phyloP scores from a whole-genome alignment of 1,140 invertebrate genomes.

The Cephus cinctus region DNA sequence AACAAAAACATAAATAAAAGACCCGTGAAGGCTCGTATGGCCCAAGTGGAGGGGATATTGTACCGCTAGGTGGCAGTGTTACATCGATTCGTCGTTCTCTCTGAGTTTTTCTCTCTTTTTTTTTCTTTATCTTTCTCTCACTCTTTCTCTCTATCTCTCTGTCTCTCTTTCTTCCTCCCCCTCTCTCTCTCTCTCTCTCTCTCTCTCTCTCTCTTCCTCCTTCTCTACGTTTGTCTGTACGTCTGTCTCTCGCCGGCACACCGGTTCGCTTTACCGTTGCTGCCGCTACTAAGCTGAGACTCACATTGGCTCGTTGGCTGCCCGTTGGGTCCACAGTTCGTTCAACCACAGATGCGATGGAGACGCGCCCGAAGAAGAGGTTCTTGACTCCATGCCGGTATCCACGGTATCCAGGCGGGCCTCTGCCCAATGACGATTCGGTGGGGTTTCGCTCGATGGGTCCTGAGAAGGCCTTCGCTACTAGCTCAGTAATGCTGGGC shows the following conservation, averaged over 20 bases:
- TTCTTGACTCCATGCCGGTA: conserved; percentile 18
- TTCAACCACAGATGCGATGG: conserved; percentile 27
- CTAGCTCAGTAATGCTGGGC: too few relatives aligned
- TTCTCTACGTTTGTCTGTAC: conserved; percentile 14
- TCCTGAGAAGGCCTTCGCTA: too few relatives aligned
- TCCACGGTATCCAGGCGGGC: too few relatives aligned
- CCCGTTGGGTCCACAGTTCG: conserved; percentile 25
- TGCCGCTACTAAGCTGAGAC: too few relatives aligned
- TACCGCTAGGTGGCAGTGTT: conserved; percentile 46
- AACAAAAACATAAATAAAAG: too few relatives aligned
- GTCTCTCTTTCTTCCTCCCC: background rate
- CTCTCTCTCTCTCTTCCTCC: conserved; percentile 15
- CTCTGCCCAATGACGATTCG: too few relatives aligned
- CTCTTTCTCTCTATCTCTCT: conserved; percentile 14
- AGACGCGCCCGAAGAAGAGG: conserved; percentile 23
- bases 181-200: conserved; percentile 4
- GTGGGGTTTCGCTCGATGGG: too few relatives aligned
- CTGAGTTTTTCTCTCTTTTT: conserved; percentile 11
- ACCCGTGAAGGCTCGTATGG: too few relatives aligned
- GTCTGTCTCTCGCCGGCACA: conserved; percentile 31
- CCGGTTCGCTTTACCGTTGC: conserved; percentile 46
- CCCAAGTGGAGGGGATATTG: conserved; percentile 37
- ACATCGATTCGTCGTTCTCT: conserved; percentile 25
- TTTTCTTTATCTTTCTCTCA: background rate
- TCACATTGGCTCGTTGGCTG: too few relatives aligned